Evolutionary conservation across 2,113 vertebrate genomes (phyloP).

Genomic region (Pituophis catenifer): DNA sequence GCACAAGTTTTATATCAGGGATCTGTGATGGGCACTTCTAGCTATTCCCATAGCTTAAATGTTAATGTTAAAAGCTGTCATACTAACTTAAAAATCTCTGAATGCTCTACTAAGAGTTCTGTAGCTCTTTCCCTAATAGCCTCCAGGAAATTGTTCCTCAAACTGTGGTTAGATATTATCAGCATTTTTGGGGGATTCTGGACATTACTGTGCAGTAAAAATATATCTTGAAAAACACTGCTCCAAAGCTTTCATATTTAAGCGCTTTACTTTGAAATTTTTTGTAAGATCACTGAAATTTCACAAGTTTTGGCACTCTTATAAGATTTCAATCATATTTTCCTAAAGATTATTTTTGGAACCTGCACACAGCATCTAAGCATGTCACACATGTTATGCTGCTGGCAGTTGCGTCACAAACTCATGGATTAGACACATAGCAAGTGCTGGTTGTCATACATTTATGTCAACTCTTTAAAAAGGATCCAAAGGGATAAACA

Average conservation of each 20-base stretch:
- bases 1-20: not conserved
- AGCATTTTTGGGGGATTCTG: not conserved
- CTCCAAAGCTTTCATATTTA: not conserved
- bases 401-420: not conserved
- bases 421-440: not conserved
- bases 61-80: not conserved
- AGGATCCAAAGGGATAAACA: not conserved
- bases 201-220: not conserved
- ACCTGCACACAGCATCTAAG: not conserved
- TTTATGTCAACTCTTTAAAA: not conserved
- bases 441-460: not conserved
- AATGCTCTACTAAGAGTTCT: not conserved
- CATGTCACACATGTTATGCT: not conserved
- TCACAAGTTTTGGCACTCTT: not conserved
- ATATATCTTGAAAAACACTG: not conserved
- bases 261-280: not conserved
- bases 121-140: not conserved
- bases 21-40: not conserved
- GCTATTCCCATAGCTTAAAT: not conserved
- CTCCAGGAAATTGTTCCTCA: not conserved
- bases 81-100: not conserved
- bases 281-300: not conserved
- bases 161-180: not conserved
- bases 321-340: not conserved
- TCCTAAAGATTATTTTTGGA: not conserved